Evolutionary conservation across 2,113 vertebrate genomes (phyloP), one percentile per base, ranked within the genome.

Genomic region (Otolemur garnettii): DNA sequence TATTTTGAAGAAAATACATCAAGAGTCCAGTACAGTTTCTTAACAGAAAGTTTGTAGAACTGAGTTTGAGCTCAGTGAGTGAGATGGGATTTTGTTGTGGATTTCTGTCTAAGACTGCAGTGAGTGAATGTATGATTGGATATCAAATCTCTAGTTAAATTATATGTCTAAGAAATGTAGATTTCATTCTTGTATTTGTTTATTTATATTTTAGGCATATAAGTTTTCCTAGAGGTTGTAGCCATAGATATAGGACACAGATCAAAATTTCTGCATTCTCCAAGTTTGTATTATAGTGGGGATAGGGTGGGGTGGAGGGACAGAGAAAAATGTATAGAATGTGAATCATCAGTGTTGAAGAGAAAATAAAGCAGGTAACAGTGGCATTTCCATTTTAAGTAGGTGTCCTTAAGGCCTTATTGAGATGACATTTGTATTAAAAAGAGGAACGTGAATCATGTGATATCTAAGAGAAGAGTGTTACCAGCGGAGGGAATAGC

Each of bases 1-100:
- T 82, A 42, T 59, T 93, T 94, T 91, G 80, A 86, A n/a, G 60
- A 74, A 93, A 84, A 45, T 14, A 59, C 59, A 59, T n/a, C 71
- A 33, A 75, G 38, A 5, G 30, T 19, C 57, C 26, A 57, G 13
- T 81, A 17, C 26, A 72, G 11, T 89, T 3, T 18, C 19, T 71
- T 91, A 93, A 64, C 4, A 64, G 33, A 4, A 64, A 66, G 33
- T 72, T 77, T 17, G 3, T 53, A 50, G 50, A 78, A 17, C 55
- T 77, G 22, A 1, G 15, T 75, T 80, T 79, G 18, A 93, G 50
- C 2, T 68, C 57, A 21, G 21, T 33, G 12, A 28, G 7, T 93
- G 64, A 79, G 87, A 59, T 62, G 38, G 18, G 82, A 30, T 81
- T 82, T 72, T 59, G 17, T 28, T 75, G 22, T 93, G 19, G 55